A percentile compares a stretch with the other conserved stretches of the same genome.
phyloP scores from a whole-genome alignment of 2,888 invertebrate species.

The Stenoptilia bipunctidactyla region DNA sequence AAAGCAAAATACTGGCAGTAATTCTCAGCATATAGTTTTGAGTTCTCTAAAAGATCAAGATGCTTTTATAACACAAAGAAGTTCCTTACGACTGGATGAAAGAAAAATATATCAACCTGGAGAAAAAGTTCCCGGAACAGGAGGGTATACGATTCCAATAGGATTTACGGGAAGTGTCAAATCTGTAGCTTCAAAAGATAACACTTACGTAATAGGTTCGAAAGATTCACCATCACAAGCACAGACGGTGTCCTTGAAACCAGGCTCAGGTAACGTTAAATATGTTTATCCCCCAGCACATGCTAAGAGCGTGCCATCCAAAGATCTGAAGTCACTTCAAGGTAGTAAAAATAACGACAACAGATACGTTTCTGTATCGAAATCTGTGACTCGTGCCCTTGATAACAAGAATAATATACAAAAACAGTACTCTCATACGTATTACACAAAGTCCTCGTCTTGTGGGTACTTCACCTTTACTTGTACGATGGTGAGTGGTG shows the following conservation, averaged over 20 bases:
- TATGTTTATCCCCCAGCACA: slow-evolving; percentile 37
- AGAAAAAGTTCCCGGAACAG: slow-evolving; percentile 75
- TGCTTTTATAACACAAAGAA: slow-evolving; percentile 73
- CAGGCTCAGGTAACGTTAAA: slow-evolving; percentile 57
- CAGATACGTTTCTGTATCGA: slow-evolving; percentile 83
- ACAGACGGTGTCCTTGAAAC: slow-evolving; percentile 72
- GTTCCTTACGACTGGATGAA: slow-evolving; percentile 60
- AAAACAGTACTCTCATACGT: slow-evolving; percentile 82
- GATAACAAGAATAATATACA: slow-evolving; percentile 74
- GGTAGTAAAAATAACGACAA: slow-evolving; percentile 60
- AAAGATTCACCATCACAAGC: slow-evolving; percentile 75
- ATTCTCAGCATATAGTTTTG: slow-evolving; percentile 75
- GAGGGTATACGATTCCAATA: slow-evolving; percentile 76
- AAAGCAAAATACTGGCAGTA: slow-evolving; percentile 61
- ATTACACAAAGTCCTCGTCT: slow-evolving; percentile 88
- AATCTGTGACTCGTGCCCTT: slow-evolving; percentile 82
- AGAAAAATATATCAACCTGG: slow-evolving; percentile 75
- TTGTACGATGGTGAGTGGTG: slow-evolving; percentile 83
- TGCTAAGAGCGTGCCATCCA: slow-evolving; percentile 36
- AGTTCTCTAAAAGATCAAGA: slow-evolving; percentile 72
- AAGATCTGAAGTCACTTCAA: slow-evolving; percentile 45
- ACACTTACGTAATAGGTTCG: slow-evolving; percentile 70
- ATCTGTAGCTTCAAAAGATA: slow-evolving; percentile 73
- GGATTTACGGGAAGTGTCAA: slow-evolving; percentile 78
- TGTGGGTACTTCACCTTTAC: slow-evolving; percentile 91